Percentiles rank a stretch among this genome's conserved stretches.
These are phyloP conservation scores for Garrulus glandarius DNA, from an alignment of 2,797 vertebrate species.

Conservation along the genomic window DNA sequence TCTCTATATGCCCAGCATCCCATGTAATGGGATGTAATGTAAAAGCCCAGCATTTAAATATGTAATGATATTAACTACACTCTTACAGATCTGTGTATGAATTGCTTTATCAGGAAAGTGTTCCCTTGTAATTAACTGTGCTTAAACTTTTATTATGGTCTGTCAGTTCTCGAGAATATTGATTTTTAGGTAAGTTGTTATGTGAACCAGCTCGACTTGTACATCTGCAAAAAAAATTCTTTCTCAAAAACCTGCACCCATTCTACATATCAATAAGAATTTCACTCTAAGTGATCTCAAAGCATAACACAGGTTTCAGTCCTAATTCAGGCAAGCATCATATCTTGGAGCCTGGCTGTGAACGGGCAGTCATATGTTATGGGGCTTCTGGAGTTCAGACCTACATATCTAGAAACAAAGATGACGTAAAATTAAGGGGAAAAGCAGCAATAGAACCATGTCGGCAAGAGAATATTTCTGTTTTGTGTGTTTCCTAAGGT, in stretches of 20 bases:
- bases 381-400: not conserved
- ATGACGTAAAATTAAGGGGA: not conserved
- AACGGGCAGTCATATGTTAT: not conserved
- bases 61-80: not conserved
- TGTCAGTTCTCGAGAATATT: not conserved
- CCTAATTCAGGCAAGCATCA: not conserved
- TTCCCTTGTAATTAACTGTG: not conserved
- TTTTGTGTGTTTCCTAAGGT: not conserved
- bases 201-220: not conserved
- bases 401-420: not conserved
- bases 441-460: not conserved
- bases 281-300: not conserved
- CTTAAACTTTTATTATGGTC: not conserved
- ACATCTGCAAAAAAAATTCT: not conserved
- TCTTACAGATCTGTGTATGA: not conserved
- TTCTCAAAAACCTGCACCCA: not conserved
- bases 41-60: not conserved
- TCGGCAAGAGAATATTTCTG: not conserved
- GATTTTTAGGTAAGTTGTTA: not conserved
- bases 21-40: no score
- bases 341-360: accelerated
- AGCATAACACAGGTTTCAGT: not conserved
- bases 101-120: not conserved
- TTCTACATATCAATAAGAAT: not conserved
- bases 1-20: not conserved